A percentile compares a stretch with the other conserved stretches of the same genome.
phyloP scores from a whole-genome alignment of 2,113 vertebrate species.

The Rhinopomastus cyanomelas region DNA sequence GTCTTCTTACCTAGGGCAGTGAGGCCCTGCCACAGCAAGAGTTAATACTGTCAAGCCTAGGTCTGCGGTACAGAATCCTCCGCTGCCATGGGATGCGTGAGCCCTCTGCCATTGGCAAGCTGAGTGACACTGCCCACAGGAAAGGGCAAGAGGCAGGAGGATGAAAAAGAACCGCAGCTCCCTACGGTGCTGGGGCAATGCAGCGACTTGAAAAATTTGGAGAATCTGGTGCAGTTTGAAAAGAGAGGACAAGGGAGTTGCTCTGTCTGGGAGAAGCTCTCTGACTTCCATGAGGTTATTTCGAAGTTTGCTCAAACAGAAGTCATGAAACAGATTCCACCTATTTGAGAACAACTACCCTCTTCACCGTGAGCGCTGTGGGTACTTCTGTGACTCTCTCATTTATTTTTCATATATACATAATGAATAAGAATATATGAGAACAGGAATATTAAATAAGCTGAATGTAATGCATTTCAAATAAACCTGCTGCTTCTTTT shows the following conservation, averaged over 20 bases:
- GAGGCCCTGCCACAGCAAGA: neutral
- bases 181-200: neutral
- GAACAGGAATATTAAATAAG: conserved; percentile 38
- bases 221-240: neutral
- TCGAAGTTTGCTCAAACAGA: neutral
- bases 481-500: conserved; percentile 13
- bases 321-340: neutral
- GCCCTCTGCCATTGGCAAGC: neutral
- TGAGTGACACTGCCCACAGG: neutral
- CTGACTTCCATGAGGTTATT: neutral
- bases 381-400: neutral
- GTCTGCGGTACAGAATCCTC: neutral
- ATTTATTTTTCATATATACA: conserved; percentile 11
- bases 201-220: neutral
- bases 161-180: neutral
- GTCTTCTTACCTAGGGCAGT: neutral
- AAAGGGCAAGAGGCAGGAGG: neutral
- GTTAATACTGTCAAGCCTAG: neutral
- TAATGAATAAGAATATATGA: conserved; percentile 29
- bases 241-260: neutral
- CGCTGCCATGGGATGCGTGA: neutral
- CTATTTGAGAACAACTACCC: neutral
- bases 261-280: neutral
- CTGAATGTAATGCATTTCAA: conserved; percentile 48
- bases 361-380: neutral